These are phyloP conservation scores for Mayetiola destructor DNA, from an alignment of 2,888 invertebrate genomes.

Conservation along the genomic window DNA sequence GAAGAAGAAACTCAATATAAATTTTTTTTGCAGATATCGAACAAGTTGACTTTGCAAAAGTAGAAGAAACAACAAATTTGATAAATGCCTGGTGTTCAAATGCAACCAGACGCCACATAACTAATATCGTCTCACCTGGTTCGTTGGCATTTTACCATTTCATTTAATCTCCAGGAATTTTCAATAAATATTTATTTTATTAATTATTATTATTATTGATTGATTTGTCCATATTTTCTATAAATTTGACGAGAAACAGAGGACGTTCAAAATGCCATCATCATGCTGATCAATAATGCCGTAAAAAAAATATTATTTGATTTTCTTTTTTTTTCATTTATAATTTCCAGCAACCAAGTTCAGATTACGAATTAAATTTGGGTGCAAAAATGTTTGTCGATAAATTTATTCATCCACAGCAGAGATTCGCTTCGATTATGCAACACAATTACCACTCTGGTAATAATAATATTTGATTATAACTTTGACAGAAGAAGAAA, in stretches of 20 bases:
- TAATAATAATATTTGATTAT: neutral
- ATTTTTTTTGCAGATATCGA: conserved; percentile 40
- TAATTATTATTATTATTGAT: too few species aligned
- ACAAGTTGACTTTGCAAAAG: conserved; percentile 46
- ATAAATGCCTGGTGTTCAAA: conserved; percentile 73
- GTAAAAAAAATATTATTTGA: neutral
- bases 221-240: neutral
- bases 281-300: conserved; percentile 53
- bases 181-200: neutral
- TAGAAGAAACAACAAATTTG: conserved; percentile 38
- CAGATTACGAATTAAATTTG: conserved; percentile 45
- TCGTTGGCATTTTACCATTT: too few species aligned
- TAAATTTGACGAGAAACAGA: conserved; percentile 28
- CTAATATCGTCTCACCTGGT: conserved; percentile 49
- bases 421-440: conserved; percentile 47
- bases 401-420: conserved; percentile 38
- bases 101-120: conserved; percentile 58
- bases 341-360: conserved; percentile 18
- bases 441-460: conserved; percentile 42
- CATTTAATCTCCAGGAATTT: too few species aligned
- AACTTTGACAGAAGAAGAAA: neutral
- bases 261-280: conserved; percentile 44
- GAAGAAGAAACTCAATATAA: neutral
- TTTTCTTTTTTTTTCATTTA: neutral
- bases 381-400: conserved; percentile 52